Conservation (phyloP, 2,113 vertebrate species). For the Epinephelus fuscoguttatus region DNA sequence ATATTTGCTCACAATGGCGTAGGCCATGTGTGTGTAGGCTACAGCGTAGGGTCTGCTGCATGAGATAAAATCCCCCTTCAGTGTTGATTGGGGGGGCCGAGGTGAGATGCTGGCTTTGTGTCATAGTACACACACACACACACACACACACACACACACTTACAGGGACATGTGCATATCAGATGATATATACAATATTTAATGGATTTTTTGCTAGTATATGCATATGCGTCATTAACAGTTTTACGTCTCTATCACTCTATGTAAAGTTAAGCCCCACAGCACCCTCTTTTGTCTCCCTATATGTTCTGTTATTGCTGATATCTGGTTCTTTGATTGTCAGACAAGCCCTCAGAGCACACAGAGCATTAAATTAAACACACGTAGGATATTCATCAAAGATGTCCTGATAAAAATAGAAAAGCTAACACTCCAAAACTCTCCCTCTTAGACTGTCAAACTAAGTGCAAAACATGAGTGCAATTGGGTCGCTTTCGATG, state of each 20-base stretch:
- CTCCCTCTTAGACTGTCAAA: conserved; percentile 69
- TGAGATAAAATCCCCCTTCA: no score
- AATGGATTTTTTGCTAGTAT: not conserved
- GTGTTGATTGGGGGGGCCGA: not conserved
- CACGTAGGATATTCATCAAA: conserved; percentile 68
- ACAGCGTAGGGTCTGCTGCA: no score
- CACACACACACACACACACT: no score
- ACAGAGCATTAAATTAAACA: conserved; percentile 48
- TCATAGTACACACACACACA: not conserved
- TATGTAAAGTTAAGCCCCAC: not conserved
- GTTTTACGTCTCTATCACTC: not conserved
- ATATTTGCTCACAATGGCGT: no score
- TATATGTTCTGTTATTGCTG: conserved; percentile 2
- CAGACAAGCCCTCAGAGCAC: conserved; percentile 40
- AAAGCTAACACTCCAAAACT: conserved; percentile 58
- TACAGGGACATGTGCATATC: not conserved
- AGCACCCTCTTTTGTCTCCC: not conserved
- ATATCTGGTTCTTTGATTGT: conserved; percentile 37
- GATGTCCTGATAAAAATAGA: conserved; percentile 69
- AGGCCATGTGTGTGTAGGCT: no score
- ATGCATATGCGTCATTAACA: not conserved
- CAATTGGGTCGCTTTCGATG: conserved; percentile 68
- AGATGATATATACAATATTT: not conserved
- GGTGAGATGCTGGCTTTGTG: not conserved
- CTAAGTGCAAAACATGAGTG: conserved; percentile 61